phyloP scores from a whole-genome alignment of 2,888 invertebrate species.

The Tipula lateralis region DNA sequence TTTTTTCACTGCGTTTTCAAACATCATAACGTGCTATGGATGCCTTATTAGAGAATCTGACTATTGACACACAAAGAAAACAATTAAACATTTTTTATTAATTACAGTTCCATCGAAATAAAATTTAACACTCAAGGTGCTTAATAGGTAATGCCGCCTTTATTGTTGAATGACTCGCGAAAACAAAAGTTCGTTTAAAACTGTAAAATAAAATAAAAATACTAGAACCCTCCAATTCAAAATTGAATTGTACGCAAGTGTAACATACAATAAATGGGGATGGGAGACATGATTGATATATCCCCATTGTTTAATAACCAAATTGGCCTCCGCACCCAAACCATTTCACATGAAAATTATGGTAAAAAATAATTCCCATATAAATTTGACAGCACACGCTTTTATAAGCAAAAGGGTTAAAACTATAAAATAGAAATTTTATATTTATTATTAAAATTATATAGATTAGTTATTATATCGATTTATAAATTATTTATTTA shows the following conservation, averaged over 20 bases:
- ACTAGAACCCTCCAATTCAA: not conserved
- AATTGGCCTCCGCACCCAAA: conserved; percentile 1
- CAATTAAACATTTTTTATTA: not conserved
- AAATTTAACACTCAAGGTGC: not conserved
- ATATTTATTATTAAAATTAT: conserved; percentile 13
- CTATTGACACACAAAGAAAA: not conserved
- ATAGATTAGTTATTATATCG: not conserved
- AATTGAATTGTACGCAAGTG: not conserved
- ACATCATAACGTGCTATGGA: too few relatives aligned
- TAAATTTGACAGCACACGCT: not conserved
- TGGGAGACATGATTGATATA: not conserved
- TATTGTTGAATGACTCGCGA: not conserved
- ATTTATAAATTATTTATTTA: conserved; percentile 15
- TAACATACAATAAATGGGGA: not conserved
- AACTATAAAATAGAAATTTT: not conserved
- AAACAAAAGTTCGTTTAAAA: not conserved
- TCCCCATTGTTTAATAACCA: not conserved
- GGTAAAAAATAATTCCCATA: not conserved
- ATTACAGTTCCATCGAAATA: not conserved
- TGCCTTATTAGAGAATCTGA: too few relatives aligned
- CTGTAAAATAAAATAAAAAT: not conserved
- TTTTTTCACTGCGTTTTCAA: too few relatives aligned
- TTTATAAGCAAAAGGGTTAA: not conserved
- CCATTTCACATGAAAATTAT: not conserved
- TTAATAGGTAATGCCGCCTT: not conserved